Conservation (phyloP, 2,888 invertebrate genomes). For the Platycnemis pennipes region DNA sequence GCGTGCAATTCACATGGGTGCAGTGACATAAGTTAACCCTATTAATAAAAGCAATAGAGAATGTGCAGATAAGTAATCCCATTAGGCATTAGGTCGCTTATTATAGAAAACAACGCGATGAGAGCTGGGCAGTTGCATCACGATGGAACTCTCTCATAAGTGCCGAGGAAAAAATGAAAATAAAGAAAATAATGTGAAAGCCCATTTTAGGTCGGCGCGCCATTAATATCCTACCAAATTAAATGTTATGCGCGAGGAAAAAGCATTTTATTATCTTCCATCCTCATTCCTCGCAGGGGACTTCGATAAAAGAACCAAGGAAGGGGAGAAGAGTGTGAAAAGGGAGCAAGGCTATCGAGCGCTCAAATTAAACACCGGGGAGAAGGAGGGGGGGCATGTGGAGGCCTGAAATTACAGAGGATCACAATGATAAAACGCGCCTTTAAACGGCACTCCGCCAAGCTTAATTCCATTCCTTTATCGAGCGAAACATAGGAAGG, state of each 20-base stretch:
- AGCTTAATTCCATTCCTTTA: neutral
- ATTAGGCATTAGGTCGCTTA: neutral
- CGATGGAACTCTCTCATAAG: neutral
- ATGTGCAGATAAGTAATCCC: neutral
- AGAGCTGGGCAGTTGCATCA: neutral
- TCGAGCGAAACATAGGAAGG: neutral
- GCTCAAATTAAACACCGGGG: neutral
- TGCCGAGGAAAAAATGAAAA: neutral
- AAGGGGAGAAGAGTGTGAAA: neutral
- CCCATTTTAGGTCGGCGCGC: neutral
- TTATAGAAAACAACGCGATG: neutral
- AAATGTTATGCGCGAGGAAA: neutral
- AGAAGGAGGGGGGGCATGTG: neutral
- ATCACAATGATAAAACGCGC: neutral
- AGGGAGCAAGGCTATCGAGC: neutral
- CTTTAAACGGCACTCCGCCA: neutral
- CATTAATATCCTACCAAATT: slow-evolving; percentile 30
- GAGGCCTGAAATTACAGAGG: neutral
- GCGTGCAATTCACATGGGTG: neutral
- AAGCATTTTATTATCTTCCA: neutral
- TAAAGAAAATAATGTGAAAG: neutral
- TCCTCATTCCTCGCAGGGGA: neutral
- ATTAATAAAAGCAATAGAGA: neutral
- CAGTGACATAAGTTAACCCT: neutral
- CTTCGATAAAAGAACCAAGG: neutral